Evolutionary conservation across 2,888 invertebrate genomes (phyloP).

Genomic region (Cephus sareptanus): DNA sequence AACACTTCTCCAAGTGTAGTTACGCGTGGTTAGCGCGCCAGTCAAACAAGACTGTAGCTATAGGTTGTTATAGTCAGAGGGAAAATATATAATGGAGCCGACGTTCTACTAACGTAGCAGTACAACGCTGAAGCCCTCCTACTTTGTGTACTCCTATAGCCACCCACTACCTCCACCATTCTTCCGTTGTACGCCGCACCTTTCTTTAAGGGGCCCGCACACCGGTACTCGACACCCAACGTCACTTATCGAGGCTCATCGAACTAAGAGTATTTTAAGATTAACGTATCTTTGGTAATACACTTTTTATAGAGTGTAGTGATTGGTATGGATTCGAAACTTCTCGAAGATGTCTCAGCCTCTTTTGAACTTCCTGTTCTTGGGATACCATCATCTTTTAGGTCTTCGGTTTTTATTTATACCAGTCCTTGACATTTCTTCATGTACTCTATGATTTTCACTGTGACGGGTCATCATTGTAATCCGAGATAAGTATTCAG

Average conservation of each 20-base stretch:
- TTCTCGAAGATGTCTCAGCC: background rate
- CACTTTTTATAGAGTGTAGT: background rate
- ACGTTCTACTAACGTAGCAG: slow-evolving; percentile 38
- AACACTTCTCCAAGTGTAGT: slow-evolving; percentile 21
- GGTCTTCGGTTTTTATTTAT: background rate
- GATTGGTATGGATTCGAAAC: background rate
- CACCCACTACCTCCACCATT: background rate
- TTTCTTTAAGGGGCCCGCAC: slow-evolving; percentile 16
- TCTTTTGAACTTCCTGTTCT: background rate
- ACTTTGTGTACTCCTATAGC: background rate
- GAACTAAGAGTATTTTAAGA: too few species aligned
- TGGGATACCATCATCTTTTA: background rate
- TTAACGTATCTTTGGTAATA: background rate
- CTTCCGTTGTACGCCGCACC: slow-evolving; percentile 20
- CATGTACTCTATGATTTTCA: background rate
- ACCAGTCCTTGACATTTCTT: background rate
- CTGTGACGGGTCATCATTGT: background rate
- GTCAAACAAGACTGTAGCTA: slow-evolving; percentile 51
- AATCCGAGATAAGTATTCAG: background rate
- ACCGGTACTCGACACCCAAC: background rate
- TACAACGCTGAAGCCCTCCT: background rate
- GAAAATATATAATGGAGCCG: slow-evolving; percentile 34
- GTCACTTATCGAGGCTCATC: background rate
- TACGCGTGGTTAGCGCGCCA: slow-evolving; percentile 41
- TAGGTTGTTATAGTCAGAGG: slow-evolving; percentile 41